A percentile compares a stretch with the other conserved stretches of the same genome.
Conservation (phyloP, 2,797 vertebrate genomes). For the Epinephelus awoara region DNA sequence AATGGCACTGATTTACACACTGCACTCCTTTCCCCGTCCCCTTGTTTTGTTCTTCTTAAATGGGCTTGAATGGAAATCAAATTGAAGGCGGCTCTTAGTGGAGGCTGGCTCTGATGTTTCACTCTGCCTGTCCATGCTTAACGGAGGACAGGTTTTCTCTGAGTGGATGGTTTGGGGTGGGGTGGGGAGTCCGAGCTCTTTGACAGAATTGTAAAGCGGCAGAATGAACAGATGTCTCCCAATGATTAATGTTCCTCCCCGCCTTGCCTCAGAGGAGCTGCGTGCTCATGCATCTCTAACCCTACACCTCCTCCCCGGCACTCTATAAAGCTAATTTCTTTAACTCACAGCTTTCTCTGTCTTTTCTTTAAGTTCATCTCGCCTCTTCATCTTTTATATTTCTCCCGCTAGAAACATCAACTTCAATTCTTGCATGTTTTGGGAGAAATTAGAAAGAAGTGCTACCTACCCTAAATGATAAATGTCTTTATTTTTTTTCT, state of each 20-base stretch:
- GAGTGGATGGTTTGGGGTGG: slow-evolving; percentile 42
- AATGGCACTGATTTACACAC: slow-evolving; percentile 42
- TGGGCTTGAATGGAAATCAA: slow-evolving; percentile 66
- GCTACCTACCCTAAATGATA: background rate
- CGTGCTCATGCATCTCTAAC: slow-evolving; percentile 76
- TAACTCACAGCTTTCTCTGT: slow-evolving; percentile 43
- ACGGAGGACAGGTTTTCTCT: slow-evolving; percentile 66
- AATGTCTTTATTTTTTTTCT: background rate
- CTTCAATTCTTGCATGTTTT: slow-evolving; percentile 1
- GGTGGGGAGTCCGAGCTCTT: slow-evolving; percentile 63
- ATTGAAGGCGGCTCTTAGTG: slow-evolving; percentile 61
- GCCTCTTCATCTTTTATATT: slow-evolving; percentile 2
- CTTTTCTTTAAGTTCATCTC: slow-evolving; percentile 28
- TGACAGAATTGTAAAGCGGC: slow-evolving; percentile 85
- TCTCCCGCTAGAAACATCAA: slow-evolving; percentile 7
- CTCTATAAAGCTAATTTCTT: slow-evolving; percentile 72
- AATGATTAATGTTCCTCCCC: slow-evolving; percentile 86
- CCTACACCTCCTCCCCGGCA: slow-evolving; percentile 53
- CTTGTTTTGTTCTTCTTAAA: slow-evolving; percentile 64
- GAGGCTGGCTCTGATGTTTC: slow-evolving; percentile 74
- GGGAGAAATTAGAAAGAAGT: background rate
- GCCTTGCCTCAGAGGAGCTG: slow-evolving; percentile 75
- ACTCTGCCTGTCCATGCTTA: slow-evolving; percentile 72
- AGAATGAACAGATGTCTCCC: slow-evolving; percentile 87
- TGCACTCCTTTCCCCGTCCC: slow-evolving; percentile 1